Evolutionary conservation across 1,140 invertebrate genomes (phyloP).

Genomic region (Aethina tumida): DNA sequence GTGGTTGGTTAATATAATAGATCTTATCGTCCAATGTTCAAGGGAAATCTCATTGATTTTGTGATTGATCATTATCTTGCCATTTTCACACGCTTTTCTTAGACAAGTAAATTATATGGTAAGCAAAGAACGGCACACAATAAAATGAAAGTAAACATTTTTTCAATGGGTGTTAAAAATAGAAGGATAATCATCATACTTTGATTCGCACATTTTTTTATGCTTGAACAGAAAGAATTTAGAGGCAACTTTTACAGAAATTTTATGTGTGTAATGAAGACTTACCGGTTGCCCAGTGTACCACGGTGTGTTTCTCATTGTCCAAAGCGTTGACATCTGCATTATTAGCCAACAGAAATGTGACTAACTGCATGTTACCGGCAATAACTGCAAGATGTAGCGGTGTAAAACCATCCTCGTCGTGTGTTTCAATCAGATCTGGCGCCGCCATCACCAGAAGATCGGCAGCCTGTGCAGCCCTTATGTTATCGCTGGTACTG

Average conservation of each 20-base stretch:
- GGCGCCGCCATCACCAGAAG: slow-evolving; percentile 65
- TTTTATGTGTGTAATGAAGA: slow-evolving; percentile 4
- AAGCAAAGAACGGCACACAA: too few species aligned
- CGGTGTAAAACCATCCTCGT: slow-evolving; percentile 89
- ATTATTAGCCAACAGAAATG: slow-evolving; percentile 66
- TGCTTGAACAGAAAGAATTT: not conserved
- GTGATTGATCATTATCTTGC: too few species aligned
- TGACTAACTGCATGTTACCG: slow-evolving; percentile 73
- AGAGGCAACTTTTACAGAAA: not conserved
- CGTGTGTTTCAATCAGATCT: slow-evolving; percentile 66
- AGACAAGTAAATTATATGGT: too few species aligned
- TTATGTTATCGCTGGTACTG: slow-evolving; percentile 43
- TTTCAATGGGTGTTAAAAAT: too few species aligned
- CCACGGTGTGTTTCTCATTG: slow-evolving; percentile 88
- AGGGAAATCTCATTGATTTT: too few species aligned
- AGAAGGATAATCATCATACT: not conserved
- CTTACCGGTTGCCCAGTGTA: slow-evolving; percentile 96
- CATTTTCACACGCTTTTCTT: too few species aligned
- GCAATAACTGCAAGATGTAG: slow-evolving; percentile 89
- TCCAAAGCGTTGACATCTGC: slow-evolving; percentile 84
- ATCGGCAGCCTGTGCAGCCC: slow-evolving; percentile 48
- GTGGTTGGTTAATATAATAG: too few species aligned
- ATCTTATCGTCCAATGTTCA: too few species aligned
- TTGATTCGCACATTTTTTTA: slow-evolving; percentile 2
- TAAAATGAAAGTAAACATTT: too few species aligned